Percentiles rank a stretch among this genome's conserved stretches.
phyloP scores from a whole-genome alignment of 2,888 invertebrate species.

The Drosophila engyochracea region DNA sequence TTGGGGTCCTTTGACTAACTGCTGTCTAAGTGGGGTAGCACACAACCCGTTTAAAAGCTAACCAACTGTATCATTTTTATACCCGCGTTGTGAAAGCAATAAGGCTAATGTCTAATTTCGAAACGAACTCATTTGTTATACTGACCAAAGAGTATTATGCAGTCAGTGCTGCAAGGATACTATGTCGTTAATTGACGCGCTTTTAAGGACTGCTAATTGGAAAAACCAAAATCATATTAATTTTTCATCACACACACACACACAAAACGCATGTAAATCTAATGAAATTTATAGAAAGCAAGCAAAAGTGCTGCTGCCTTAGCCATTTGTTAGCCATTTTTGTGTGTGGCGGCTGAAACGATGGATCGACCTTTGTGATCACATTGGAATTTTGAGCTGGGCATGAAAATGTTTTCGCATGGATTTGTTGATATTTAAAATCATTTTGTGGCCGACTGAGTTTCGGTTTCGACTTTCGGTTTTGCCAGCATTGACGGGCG shows the following conservation, averaged over 20 bases:
- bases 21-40: slow-evolving; percentile 2
- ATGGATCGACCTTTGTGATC: slow-evolving; percentile 47
- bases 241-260: slow-evolving; percentile 10
- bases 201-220: slow-evolving; percentile 66
- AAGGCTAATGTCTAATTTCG: not conserved
- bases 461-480: slow-evolving; percentile 50
- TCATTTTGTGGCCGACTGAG: slow-evolving; percentile 75
- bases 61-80: not conserved
- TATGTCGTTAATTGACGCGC: slow-evolving; percentile 26
- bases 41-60: slow-evolving; percentile 12
- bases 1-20: slow-evolving; percentile 37
- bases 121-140: not conserved
- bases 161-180: not conserved
- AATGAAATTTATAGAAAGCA: slow-evolving; percentile 29
- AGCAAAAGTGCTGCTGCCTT: slow-evolving; percentile 6
- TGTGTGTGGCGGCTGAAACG: not conserved
- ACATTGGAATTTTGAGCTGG: slow-evolving; percentile 44
- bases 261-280: slow-evolving; percentile 8
- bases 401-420: slow-evolving; percentile 51
- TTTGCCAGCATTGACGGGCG: slow-evolving; percentile 29
- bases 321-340: slow-evolving; percentile 19
- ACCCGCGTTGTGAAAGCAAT: not conserved
- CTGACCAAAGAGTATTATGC: not conserved
- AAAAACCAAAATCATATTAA: slow-evolving; percentile 48
- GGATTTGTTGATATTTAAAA: slow-evolving; percentile 74